Evolutionary conservation across 2,113 vertebrate genomes (phyloP), one percentile per base, ranked within the genome.

Genomic region (Ictidomys tridecemlineatus): DNA sequence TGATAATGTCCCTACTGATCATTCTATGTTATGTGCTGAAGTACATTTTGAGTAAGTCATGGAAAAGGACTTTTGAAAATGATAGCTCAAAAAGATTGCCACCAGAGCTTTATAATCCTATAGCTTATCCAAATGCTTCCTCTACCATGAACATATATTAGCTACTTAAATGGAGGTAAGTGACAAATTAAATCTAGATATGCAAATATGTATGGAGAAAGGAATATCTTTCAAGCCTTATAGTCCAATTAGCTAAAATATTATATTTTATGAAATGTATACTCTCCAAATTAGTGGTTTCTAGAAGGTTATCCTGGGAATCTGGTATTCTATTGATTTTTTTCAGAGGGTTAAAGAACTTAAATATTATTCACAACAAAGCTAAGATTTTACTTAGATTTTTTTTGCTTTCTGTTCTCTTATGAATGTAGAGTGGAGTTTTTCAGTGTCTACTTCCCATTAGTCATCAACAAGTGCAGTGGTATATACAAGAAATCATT

Each of bases 1-100:
- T 72, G 26, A 87, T 37, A 95, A 73, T 96, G 87, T 73, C 30
- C 53, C 22, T 87, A 32, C 14, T 78, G 32, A 87, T 93, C 84
- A 87, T 61, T 72, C 3, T 96, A 8, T 65, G 34, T 65, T 78
- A 93, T 9, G 83, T 95, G 53, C 45, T 93, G 17, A 78, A 95
- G 28, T 17, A 65, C 37, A 65, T 45, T 16, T 69, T 83, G 73
- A 72, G 28, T n/a, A 90, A 78, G 12, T 56, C 28, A 73, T 30
- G 37, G n/a, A 86, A 86, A 83, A 72, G 8, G 37, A 34, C 45
- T 10, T 69, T 51, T 89, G 39, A 79, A 95, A 91, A 84, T 88
- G 32, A 10, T 73, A 45, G 8, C 32, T 83, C 26, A 20, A 72
- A 56, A 87, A 67, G 1, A 1, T 65, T 94, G 86, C 26, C 20